A percentile compares a stretch with the other conserved stretches of the same genome.
Evolutionary conservation across 30 jellyfish, hydroid and myxozoan species (phyloP).

Genomic region (Sanderia malayensis): DNA sequence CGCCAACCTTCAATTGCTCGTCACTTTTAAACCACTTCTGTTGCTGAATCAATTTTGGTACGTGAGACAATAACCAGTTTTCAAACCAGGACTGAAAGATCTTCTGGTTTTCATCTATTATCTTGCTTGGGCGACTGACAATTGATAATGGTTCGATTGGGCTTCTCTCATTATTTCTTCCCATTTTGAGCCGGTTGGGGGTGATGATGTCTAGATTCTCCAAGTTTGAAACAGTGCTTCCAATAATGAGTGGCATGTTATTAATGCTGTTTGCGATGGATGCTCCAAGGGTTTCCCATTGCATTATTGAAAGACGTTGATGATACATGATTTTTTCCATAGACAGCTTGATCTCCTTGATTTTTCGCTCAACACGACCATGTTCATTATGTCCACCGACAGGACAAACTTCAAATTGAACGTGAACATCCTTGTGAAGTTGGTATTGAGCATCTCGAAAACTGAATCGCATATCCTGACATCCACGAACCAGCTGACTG

Average conservation of each 20-base stretch:
- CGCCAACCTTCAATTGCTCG: neutral
- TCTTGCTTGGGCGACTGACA: neutral
- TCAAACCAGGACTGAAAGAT: constrained; percentile 15
- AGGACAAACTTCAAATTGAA: constrained; percentile 18
- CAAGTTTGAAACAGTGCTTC: neutral
- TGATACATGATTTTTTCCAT: neutral
- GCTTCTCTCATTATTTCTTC: constrained; percentile 12
- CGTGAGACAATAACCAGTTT: constrained; percentile 7
- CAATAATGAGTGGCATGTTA: neutral
- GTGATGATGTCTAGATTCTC: constrained; percentile 18
- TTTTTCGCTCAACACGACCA: constrained; percentile 4
- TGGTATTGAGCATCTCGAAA: constrained; percentile 9
- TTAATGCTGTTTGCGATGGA: neutral
- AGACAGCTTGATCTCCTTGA: constrained; percentile 16
- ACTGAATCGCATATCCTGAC: neutral
- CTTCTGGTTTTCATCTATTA: neutral
- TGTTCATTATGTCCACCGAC: constrained; percentile 3
- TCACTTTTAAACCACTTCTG: neutral
- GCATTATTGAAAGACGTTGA: constrained; percentile 12
- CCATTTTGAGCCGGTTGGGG: constrained; percentile 28
- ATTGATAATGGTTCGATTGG: neutral
- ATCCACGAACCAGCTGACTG: neutral
- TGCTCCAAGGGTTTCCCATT: constrained; percentile 4
- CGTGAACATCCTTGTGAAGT: neutral
- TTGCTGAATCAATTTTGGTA: neutral